Conservation (phyloP, 2,888 invertebrate genomes). For the Idaea dimidiata region DNA sequence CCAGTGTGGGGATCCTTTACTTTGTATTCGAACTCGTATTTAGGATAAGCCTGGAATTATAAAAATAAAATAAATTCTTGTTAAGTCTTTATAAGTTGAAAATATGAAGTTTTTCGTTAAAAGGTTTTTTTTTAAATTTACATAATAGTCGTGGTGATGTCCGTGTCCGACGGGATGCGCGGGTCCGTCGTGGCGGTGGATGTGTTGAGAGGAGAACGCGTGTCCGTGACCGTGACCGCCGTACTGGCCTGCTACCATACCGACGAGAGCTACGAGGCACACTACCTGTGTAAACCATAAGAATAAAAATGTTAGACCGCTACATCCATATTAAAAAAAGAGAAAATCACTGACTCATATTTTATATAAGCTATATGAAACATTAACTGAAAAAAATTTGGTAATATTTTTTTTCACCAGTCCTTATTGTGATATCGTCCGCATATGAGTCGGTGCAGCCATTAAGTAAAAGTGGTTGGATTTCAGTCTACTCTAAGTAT, state of each 20-base stretch:
- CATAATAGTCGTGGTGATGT: constrained; percentile 30
- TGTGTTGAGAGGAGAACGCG: constrained; percentile 41
- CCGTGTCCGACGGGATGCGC: constrained; percentile 28
- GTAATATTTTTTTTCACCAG: no score
- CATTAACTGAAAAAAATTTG: no score
- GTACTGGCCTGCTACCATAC: constrained; percentile 30
- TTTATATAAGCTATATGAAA: no score
- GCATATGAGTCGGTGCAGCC: no score
- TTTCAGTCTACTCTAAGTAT: no score
- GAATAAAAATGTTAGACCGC: no score
- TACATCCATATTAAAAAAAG: no score
- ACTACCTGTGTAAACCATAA: constrained; percentile 15
- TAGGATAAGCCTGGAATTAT: constrained; percentile 37
- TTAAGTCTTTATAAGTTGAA: not conserved
- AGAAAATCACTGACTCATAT: no score
- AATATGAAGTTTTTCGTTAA: constrained; percentile 5
- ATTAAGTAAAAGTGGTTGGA: no score
- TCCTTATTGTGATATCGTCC: no score
- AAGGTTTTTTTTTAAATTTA: constrained; percentile 11
- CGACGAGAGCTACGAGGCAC: constrained; percentile 23
- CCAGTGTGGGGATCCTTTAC: constrained; percentile 50
- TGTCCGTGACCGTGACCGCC: constrained; percentile 46
- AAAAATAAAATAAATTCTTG: not conserved
- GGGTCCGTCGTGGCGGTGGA: constrained; percentile 40
- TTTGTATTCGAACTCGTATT: constrained; percentile 48